Conservation (phyloP, 2,888 invertebrate species). For the Thymelicus acteon region DNA sequence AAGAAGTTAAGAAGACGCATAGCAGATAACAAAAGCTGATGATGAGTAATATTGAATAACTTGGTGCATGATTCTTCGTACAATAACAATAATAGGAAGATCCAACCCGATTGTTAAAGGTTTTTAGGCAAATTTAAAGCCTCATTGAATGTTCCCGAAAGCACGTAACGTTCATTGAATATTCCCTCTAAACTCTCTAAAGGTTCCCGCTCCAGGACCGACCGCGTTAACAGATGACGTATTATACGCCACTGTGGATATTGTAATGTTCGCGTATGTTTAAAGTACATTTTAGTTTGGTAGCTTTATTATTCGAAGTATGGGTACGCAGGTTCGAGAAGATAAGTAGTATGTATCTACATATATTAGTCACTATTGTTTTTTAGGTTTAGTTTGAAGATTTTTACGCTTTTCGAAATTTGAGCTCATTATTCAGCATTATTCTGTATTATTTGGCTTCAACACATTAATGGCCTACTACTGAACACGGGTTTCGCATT, state of each 20-base stretch:
- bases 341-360: too few species aligned
- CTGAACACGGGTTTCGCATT: too few species aligned
- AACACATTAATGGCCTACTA: too few species aligned
- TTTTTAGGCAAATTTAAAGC: constrained; percentile 3
- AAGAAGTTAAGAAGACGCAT: too few species aligned
- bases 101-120: background rate
- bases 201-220: background rate
- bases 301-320: too few species aligned
- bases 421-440: too few species aligned
- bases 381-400: too few species aligned
- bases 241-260: background rate
- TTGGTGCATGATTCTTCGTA: background rate
- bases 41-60: background rate
- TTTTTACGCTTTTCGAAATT: too few species aligned
- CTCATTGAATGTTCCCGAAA: background rate
- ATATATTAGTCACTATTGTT: too few species aligned
- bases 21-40: background rate
- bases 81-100: background rate
- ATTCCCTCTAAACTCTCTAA: background rate
- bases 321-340: too few species aligned
- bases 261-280: background rate
- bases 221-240: constrained; percentile 1
- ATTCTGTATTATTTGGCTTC: too few species aligned
- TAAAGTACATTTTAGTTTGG: too few species aligned
- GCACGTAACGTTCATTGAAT: constrained; percentile 3